Conservation (phyloP, 2,113 vertebrate species). For the Morphnarchus princeps region DNA sequence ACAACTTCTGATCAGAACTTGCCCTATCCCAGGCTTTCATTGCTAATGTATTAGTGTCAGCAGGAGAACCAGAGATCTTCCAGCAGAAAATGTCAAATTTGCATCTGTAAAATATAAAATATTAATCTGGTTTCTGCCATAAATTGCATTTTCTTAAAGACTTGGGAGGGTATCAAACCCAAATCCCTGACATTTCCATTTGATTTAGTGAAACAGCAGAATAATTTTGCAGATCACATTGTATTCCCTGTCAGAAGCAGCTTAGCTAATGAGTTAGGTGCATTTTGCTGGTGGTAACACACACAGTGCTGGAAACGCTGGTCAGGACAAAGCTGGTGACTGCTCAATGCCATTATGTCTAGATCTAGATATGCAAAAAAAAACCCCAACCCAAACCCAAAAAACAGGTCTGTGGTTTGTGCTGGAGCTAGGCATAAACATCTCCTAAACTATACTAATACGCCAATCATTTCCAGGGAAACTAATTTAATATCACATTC, state of each 20-base stretch:
- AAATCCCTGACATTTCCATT: not conserved
- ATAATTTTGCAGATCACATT: not conserved
- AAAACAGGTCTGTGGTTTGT: not conserved
- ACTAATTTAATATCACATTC: not conserved
- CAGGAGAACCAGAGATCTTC: not conserved
- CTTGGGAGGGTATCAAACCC: not conserved
- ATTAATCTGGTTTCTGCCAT: not conserved
- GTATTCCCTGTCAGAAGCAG: not conserved
- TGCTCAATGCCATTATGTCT: not conserved
- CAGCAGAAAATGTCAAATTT: not conserved
- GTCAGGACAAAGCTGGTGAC: not conserved
- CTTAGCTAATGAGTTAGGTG: not conserved
- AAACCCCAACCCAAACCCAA: not conserved
- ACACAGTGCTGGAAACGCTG: not conserved
- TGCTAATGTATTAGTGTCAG: not conserved
- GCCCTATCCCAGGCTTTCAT: not conserved
- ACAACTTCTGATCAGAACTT: not conserved
- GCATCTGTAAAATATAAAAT: not conserved
- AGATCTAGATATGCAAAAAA: not conserved
- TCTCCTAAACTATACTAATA: not conserved
- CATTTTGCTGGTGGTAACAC: not conserved
- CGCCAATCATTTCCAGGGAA: not conserved
- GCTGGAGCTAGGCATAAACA: not conserved
- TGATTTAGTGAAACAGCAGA: not conserved
- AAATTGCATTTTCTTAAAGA: not conserved